A percentile compares a stretch with the other conserved stretches of the same genome.
phyloP scores from a whole-genome alignment of 2,797 vertebrate species.

The Avahi laniger region DNA sequence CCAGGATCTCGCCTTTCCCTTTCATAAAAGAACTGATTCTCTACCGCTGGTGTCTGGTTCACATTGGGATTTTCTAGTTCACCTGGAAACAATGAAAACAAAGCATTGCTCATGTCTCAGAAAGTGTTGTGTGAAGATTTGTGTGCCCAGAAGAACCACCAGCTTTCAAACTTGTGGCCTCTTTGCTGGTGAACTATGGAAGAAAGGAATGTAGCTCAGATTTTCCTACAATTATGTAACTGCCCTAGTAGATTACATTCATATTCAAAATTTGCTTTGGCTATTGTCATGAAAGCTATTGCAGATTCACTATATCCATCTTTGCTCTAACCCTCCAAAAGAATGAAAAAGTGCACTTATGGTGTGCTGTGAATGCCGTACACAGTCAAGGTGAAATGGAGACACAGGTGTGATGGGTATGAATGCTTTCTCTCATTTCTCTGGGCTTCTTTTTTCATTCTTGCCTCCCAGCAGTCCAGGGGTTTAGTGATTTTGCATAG shows the following conservation, averaged over 20 bases:
- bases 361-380: not conserved
- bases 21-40: not conserved
- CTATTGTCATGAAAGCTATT: not conserved
- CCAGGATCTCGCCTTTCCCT: not conserved
- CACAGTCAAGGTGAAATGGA: not conserved
- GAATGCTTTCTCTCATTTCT: not conserved
- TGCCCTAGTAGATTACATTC: not conserved
- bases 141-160: not conserved
- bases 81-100: not conserved
- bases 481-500: fast-evolving
- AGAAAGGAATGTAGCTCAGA: not conserved
- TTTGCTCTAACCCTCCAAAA: not conserved
- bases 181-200: not conserved
- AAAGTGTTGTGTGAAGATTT: not conserved
- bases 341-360: not conserved
- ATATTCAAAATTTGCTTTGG: not conserved
- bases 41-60: not conserved
- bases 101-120: not conserved
- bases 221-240: not conserved
- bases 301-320: not conserved
- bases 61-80: not conserved
- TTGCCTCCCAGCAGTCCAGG: not conserved
- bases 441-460: fast-evolving
- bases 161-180: not conserved
- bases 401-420: fast-evolving